These are phyloP conservation scores for Vidua macroura DNA, from an alignment of 2,113 vertebrate genomes.

Conservation along the genomic window DNA sequence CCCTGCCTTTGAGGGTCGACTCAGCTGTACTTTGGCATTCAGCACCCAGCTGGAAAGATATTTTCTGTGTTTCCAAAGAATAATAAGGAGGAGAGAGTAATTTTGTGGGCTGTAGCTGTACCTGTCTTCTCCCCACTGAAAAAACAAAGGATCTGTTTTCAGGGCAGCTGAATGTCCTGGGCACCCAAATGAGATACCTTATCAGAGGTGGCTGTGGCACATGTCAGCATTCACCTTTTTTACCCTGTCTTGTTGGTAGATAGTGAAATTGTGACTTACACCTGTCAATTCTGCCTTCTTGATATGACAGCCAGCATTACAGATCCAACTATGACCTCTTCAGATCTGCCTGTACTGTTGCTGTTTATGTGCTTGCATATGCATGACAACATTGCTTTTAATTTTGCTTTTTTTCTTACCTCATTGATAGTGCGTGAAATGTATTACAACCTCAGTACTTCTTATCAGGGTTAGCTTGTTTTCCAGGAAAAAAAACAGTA, in stretches of 20 bases:
- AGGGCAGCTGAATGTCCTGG: not conserved
- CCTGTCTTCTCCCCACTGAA: accelerated
- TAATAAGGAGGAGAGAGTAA: not conserved
- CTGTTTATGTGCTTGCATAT: accelerated
- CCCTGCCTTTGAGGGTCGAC: not conserved
- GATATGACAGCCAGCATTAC: not conserved
- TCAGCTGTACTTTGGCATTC: not conserved
- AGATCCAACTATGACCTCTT: accelerated
- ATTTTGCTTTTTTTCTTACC: not conserved
- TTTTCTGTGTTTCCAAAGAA: not conserved
- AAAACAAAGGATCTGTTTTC: not conserved
- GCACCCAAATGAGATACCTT: not conserved
- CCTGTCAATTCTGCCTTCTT: not conserved
- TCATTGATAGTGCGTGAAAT: not conserved
- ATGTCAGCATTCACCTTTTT: not conserved
- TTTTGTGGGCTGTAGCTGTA: not conserved
- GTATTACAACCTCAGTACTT: not conserved
- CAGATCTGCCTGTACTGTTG: not conserved
- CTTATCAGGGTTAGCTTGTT: not conserved
- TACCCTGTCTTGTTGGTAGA: not conserved
- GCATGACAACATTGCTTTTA: not conserved
- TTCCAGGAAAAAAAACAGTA: not conserved
- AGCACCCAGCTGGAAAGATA: not conserved
- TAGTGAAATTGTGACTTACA: not conserved
- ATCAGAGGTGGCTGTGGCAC: not conserved